These are phyloP conservation scores for Hyles vespertilio DNA, from an alignment of 1,140 invertebrate genomes.

Conservation along the genomic window DNA sequence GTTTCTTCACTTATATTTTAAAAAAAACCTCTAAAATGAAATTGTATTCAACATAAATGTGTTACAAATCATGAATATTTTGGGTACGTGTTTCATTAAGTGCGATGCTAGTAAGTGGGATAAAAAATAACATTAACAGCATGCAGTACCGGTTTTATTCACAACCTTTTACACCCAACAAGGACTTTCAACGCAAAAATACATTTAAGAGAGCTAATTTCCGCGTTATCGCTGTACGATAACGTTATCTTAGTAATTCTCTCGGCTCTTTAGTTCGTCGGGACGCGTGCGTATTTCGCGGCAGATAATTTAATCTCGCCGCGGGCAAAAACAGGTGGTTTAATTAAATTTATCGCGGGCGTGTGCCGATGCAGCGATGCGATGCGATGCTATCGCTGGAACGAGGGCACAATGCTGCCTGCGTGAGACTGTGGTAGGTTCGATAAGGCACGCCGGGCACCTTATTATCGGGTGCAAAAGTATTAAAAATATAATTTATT, in stretches of 20 bases:
- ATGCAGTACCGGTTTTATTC: no score
- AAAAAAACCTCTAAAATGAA: no score
- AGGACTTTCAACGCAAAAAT: neutral
- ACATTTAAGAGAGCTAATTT: neutral
- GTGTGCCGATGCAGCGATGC: constrained; percentile 32
- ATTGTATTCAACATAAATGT: no score
- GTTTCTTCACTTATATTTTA: no score
- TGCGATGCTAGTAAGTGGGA: no score
- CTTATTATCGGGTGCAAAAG: no score
- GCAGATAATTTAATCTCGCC: constrained; percentile 41
- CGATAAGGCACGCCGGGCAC: no score
- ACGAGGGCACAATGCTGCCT: constrained; percentile 25
- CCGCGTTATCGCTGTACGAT: neutral
- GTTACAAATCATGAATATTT: no score
- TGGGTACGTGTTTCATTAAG: no score
- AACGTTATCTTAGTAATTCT: constrained; percentile 18
- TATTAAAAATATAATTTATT: no score
- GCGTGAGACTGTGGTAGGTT: constrained; percentile 21
- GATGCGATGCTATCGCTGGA: constrained; percentile 13
- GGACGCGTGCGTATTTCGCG: constrained; percentile 30
- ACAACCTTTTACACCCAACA: no score
- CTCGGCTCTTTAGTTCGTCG: constrained; percentile 7
- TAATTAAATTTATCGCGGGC: constrained; percentile 56
- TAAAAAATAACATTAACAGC: no score
- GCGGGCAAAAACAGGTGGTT: constrained; percentile 33